Base-by-base conservation (phyloP, 1,140 invertebrate species). In the Copidosoma floridanum region DNA sequence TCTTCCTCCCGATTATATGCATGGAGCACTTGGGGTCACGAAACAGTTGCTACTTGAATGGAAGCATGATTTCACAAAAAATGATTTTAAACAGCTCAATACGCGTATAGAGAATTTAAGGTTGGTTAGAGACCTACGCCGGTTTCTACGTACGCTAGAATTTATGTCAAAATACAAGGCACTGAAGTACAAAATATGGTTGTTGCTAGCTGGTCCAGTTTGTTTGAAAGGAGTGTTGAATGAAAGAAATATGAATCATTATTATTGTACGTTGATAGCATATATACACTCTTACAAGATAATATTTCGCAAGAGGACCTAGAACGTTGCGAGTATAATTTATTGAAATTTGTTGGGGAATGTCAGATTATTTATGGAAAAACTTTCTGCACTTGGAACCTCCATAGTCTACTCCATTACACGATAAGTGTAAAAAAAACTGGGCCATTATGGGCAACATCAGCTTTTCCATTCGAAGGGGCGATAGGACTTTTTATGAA, bases 381-480 rank as follows among this genome's bases (percentile, higher is more conserved):
- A 32, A 3, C 35, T 38, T 35, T n/a, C n/a, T 10, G 35, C 7
- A 50, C 29, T 23, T 37, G 21, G 1, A 51, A 58, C 41, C 14
- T 48, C 14, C 56, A 58, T n/a, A 50, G 12, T 27, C 24, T 51
- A 7, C 12, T 20, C 4, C 56, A 58, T 50, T 47, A 24, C 20
- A 16, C 20, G 21, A 11, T n/a, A 23, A 20, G 27, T 11, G 56
- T 58, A n/a, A 12, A 23, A 14, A 29, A 48, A 50, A 48, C 27
- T 27, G 56, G 46, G 1, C 46, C 44, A 11, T n/a, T 58, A n/a
- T 58, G 56, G 56, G 43, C 56, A 16, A 40, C 10, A 6, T 58
- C 56, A 50, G 46, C 44, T 37, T 58, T 50, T 37, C 43, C 46
- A 12, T 50, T 35, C 20, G 44, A 58, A 41, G 44, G 24, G 21